Conservation (phyloP, 2,888 invertebrate species). For the Rhabditoides inermis region DNA sequence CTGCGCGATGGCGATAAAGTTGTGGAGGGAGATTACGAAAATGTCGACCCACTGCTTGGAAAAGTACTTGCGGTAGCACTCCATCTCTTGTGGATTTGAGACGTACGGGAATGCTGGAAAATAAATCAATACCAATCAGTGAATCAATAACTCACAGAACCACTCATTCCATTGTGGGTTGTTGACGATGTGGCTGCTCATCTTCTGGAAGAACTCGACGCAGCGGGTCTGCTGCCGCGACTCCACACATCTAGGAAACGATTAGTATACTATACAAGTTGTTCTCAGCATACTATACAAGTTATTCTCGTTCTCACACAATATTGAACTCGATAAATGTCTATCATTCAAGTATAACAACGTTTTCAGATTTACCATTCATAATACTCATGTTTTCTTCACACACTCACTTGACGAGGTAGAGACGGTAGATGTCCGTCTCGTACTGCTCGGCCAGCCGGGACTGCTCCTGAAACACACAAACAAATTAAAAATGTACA, state of each 20-base stretch:
- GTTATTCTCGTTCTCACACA: too few species aligned
- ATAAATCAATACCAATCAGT: neutral
- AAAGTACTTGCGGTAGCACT: slow-evolving; percentile 77
- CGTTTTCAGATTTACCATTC: slow-evolving; percentile 66
- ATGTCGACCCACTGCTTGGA: slow-evolving; percentile 92
- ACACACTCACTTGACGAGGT: slow-evolving; percentile 75
- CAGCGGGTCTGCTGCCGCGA: slow-evolving; percentile 12
- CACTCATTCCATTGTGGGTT: slow-evolving; percentile 44
- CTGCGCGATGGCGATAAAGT: slow-evolving; percentile 82
- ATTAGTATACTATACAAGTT: neutral
- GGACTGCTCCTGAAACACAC: slow-evolving; percentile 21
- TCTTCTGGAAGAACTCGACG: slow-evolving; percentile 37
- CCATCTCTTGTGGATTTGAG: slow-evolving; percentile 81
- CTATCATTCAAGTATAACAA: too few species aligned
- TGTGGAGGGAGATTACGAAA: slow-evolving; percentile 77
- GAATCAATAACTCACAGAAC: slow-evolving; percentile 27
- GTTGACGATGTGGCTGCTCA: slow-evolving; percentile 26
- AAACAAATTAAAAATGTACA: neutral
- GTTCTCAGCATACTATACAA: too few species aligned
- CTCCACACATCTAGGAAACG: slow-evolving; percentile 1
- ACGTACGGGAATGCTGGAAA: slow-evolving; percentile 77
- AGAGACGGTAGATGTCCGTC: slow-evolving; percentile 76
- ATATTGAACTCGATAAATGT: too few species aligned
- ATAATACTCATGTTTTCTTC: slow-evolving; percentile 68
- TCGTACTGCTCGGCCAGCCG: slow-evolving; percentile 64